Evolutionary conservation across 1,140 invertebrate species (phyloP), one percentile per base, ranked within the genome.

Genomic region (Drosophila punjabiensis): DNA sequence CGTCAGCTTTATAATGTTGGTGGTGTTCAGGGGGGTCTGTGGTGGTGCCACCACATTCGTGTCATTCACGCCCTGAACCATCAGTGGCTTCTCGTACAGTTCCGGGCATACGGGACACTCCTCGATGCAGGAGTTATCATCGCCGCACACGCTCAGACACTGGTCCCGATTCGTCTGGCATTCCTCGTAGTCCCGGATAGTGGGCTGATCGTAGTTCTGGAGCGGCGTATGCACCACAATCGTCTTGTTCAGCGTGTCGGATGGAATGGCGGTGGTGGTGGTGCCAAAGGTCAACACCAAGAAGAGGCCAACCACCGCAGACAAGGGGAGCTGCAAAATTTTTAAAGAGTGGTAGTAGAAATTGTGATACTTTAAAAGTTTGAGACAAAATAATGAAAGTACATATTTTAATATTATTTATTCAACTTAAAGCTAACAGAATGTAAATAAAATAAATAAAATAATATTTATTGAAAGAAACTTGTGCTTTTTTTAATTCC

Each of bases 51-150:
- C 48, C 8, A 69, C 50, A n/a, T 59, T 35, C 2, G 90, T 92
- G 47, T 92, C 90, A 45, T 92, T 92, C 5, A 92, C 60, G 3
- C 90, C 90, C 74, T 92, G 90, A 20, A 92, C 86, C 48, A 92
- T 39, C 37, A 89, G n/a, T 1, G 91, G 76, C 16, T 88, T 82
- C 9, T 88, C 79, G 28, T 61, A 66, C 10, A 92, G 64, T 4
- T 88, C 78, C 35, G 91, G 86, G 52, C 91, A 92, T 9, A 82
- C 56, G 4, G 86, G 91, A 39, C 90, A 92, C 55, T 82, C 58
- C 3, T 45, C 20, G 18, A 64, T 35, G 35, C 90, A 92, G 59
- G 20, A 13, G 2, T 18, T 28, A 2, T 52, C 52, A 11, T 33
- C 67, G 16, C 11, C 53, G 14, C 85, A 89, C 14, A 35, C 70